Conservation (phyloP, 1,140 invertebrate genomes). For the Chelonus insularis region DNA sequence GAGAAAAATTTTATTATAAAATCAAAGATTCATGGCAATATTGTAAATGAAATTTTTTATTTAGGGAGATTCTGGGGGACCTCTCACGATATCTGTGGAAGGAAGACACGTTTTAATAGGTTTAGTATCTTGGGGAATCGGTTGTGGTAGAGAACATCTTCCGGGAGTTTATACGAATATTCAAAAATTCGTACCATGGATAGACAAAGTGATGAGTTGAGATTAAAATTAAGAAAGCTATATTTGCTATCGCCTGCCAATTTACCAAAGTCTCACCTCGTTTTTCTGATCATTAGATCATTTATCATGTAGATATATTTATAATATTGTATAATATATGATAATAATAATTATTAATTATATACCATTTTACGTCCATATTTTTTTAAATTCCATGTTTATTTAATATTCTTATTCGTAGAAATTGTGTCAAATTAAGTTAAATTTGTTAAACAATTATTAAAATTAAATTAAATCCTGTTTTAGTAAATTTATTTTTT, state of each 20-base stretch:
- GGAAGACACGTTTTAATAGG: slow-evolving; percentile 83
- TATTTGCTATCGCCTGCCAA: background rate
- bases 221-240: background rate
- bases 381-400: too few relatives aligned
- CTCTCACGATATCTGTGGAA: slow-evolving; percentile 78
- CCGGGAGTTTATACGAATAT: slow-evolving; percentile 90
- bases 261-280: slow-evolving; percentile 18
- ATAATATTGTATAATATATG: slow-evolving; percentile 22
- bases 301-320: slow-evolving; percentile 25
- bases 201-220: slow-evolving; percentile 77
- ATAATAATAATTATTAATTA: slow-evolving; percentile 3
- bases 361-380: too few relatives aligned
- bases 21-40: too few relatives aligned
- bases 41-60: slow-evolving; percentile 27
- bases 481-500: too few relatives aligned
- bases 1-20: too few relatives aligned
- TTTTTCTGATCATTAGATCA: slow-evolving; percentile 1
- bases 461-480: too few relatives aligned
- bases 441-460: too few relatives aligned
- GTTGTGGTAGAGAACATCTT: slow-evolving; percentile 85
- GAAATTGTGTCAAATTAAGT: too few relatives aligned
- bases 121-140: slow-evolving; percentile 89
- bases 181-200: slow-evolving; percentile 90
- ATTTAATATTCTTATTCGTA: too few relatives aligned
- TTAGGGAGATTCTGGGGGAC: slow-evolving; percentile 82